Percentiles rank a stretch among this genome's conserved stretches.
These are phyloP conservation scores for Lasioglossum vierecki DNA, from an alignment of 2,888 invertebrate genomes.

Conservation along the genomic window DNA sequence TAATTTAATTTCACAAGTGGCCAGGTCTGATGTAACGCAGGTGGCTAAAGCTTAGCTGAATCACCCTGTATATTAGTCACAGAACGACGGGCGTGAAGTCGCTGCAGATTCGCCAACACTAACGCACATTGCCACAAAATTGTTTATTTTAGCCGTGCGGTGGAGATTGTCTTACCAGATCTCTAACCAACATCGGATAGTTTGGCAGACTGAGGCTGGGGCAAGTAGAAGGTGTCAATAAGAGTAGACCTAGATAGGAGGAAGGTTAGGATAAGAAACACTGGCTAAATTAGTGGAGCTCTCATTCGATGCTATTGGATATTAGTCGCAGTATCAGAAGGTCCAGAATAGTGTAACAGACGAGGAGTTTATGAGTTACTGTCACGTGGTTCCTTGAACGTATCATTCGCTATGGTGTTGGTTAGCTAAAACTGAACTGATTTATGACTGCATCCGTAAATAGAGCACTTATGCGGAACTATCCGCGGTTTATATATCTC, in stretches of 20 bases:
- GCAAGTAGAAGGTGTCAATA: constrained; percentile 4
- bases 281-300: constrained; percentile 1
- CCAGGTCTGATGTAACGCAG: background rate
- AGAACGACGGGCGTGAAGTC: background rate
- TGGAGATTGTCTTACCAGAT: constrained; percentile 19
- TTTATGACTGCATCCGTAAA: background rate
- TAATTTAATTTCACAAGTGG: background rate
- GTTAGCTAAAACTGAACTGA: background rate
- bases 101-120: background rate
- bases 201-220: background rate
- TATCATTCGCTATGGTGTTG: background rate
- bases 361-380: background rate
- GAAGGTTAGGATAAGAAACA: constrained; percentile 11
- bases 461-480: background rate
- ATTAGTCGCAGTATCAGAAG: background rate
- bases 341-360: background rate
- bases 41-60: background rate
- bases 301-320: background rate
- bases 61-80: background rate
- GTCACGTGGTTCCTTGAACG: background rate
- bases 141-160: constrained; percentile 15
- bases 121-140: background rate
- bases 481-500: background rate
- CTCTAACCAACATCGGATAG: constrained; percentile 12
- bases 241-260: background rate